These are phyloP conservation scores for Epistrophella euchroma DNA, from an alignment of 2,888 invertebrate species.

Conservation along the genomic window DNA sequence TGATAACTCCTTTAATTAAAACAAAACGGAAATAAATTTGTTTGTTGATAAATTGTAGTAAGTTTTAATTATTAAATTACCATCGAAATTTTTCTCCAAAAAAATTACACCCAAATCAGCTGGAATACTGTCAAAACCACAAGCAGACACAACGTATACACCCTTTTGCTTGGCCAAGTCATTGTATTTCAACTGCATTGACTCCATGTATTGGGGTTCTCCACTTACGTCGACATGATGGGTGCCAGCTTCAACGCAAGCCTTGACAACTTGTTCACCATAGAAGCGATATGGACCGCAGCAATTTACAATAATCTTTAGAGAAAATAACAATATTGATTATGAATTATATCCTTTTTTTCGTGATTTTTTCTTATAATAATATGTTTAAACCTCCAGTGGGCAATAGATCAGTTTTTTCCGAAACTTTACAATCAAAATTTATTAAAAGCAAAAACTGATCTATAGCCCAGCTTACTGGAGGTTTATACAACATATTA, in stretches of 20 bases:
- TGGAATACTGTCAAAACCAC: slow-evolving; percentile 97
- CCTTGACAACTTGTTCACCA: slow-evolving; percentile 95
- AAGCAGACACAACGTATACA: slow-evolving; percentile 94
- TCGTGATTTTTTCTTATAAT: no score
- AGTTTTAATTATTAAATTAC: slow-evolving; percentile 6
- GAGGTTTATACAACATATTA: no score
- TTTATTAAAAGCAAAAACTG: no score
- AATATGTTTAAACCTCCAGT: no score
- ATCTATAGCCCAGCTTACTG: no score
- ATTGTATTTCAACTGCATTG: slow-evolving; percentile 92
- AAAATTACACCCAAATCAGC: slow-evolving; percentile 93
- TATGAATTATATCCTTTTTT: no score
- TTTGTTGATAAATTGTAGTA: not conserved
- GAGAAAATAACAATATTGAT: slow-evolving; percentile 5
- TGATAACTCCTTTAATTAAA: slow-evolving; percentile 87
- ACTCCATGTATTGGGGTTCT: slow-evolving; percentile 95
- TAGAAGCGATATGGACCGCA: slow-evolving; percentile 95
- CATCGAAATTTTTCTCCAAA: slow-evolving; percentile 90
- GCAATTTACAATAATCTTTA: slow-evolving; percentile 90
- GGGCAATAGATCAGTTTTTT: no score
- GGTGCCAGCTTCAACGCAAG: slow-evolving; percentile 92
- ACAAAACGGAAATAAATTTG: slow-evolving; percentile 79
- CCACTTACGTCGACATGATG: slow-evolving; percentile 97
- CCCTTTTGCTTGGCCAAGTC: slow-evolving; percentile 90
- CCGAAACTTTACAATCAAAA: no score